Evolutionary conservation across 1,140 invertebrate species (phyloP).

Genomic region (Vanessa atalanta): DNA sequence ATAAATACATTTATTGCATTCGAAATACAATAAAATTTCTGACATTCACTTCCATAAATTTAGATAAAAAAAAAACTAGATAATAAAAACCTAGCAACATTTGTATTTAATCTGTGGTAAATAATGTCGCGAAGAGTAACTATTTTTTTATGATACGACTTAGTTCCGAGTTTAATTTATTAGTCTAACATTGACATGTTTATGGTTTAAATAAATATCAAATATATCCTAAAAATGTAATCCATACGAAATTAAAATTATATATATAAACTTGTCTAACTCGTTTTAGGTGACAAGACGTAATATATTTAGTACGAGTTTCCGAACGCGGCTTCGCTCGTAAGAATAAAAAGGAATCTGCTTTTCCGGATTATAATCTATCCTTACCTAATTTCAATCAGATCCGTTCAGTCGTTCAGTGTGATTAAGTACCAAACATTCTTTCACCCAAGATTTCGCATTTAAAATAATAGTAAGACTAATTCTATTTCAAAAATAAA

Average conservation of each 20-base stretch:
- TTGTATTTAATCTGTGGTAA: constrained; percentile 20
- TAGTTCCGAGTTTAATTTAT: constrained; percentile 23
- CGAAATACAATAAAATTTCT: not conserved
- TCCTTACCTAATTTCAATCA: too few species aligned
- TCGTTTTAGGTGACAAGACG: not conserved
- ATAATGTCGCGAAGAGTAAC: constrained; percentile 11
- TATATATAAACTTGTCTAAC: constrained; percentile 1
- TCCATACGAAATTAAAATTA: constrained; percentile 14
- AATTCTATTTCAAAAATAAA: too few species aligned
- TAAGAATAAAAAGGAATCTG: too few species aligned
- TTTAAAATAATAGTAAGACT: too few species aligned
- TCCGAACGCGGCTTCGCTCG: too few species aligned
- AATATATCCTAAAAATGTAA: constrained; percentile 6
- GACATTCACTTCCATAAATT: not conserved
- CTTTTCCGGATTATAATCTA: too few species aligned
- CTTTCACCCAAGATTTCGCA: too few species aligned
- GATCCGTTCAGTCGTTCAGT: too few species aligned
- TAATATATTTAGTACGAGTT: not conserved
- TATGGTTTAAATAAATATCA: constrained; percentile 22
- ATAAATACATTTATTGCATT: not conserved
- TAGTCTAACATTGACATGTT: constrained; percentile 20
- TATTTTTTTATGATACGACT: constrained; percentile 17
- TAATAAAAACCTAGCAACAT: constrained; percentile 5
- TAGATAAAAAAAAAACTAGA: not conserved
- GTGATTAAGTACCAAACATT: too few species aligned